Base-by-base conservation (phyloP, 2,113 vertebrate genomes). In the Saccopteryx leptura region DNA sequence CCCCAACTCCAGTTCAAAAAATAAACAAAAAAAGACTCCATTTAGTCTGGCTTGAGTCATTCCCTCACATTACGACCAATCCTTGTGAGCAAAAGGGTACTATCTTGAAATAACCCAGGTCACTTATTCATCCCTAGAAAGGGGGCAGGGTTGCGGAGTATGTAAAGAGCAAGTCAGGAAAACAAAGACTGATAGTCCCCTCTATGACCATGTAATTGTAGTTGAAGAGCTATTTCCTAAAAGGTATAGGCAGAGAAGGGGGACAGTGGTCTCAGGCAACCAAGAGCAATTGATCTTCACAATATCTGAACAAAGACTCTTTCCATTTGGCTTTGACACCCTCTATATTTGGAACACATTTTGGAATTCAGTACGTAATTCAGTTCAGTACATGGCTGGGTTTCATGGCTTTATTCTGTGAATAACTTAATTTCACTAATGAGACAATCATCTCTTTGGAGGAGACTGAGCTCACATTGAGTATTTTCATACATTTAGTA, bases 401-500 rank as follows among this genome's bases (percentile, higher is more conserved):
- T 63, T 82, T 63, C 26, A 46, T 52, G 82, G 68, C 15, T 58
- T 85, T 95, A 63, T 54, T 65, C 84, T 39, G 48, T 48, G 17
- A 10, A 66, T 68, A 83, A 46, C 50, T 84, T 80, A 33, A 84
- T 52, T 89, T 90, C 52, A 26, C 18, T 80, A 95, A 66, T 18
- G 28, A 96, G 18, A 60, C 23, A 72, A 61, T 63, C 66, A 93
- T 72, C 31, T 68, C 46, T 46, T 91, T 83, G 19, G 28, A 9
- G 46, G 5, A 15, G 31, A 85, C 15, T n/a, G 14, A 90, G 78
- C 0, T 87, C 10, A 78, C 46, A 56, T 28, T 69, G 33, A 28
- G 15, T 68, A 93, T 93, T 93, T 94, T 85, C 82, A 58, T 60
- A 74, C 6, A 65, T 4, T 95, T 68, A 65, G 21, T 65, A 89